phyloP scores from a whole-genome alignment of 2,113 vertebrate genomes.

The Engraulis encrasicolus region DNA sequence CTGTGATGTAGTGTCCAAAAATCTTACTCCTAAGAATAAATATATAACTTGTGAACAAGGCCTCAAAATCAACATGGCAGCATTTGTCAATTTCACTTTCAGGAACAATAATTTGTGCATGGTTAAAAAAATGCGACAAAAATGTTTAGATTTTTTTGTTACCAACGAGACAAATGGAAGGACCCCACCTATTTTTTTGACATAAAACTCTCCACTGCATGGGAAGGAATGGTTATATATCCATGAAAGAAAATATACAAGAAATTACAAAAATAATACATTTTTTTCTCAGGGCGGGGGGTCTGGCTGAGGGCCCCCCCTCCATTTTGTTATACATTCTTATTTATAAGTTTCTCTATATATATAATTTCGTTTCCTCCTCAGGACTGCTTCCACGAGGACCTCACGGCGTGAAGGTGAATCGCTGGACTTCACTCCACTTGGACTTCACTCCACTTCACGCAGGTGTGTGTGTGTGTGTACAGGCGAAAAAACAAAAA shows the following conservation, averaged over 20 bases:
- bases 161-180: slow-evolving; percentile 33
- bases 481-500: background rate
- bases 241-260: slow-evolving; percentile 74
- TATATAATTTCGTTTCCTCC: slow-evolving; percentile 21
- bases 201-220: slow-evolving; percentile 58
- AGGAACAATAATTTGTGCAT: slow-evolving; percentile 36
- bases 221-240: slow-evolving; percentile 84
- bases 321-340: slow-evolving; percentile 66
- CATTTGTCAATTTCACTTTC: slow-evolving; percentile 43
- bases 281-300: too few species aligned
- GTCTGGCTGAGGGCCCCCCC: slow-evolving; percentile 54
- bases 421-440: slow-evolving; percentile 61
- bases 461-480: slow-evolving; percentile 63
- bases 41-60: background rate
- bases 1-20: background rate
- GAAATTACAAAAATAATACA: slow-evolving; percentile 96
- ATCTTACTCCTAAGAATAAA: slow-evolving; percentile 21
- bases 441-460: slow-evolving; percentile 59
- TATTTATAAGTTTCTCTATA: slow-evolving; percentile 30
- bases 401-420: slow-evolving; percentile 54
- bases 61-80: slow-evolving; percentile 3
- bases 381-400: slow-evolving; percentile 22
- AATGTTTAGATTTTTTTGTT: background rate
- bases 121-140: slow-evolving; percentile 38
- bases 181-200: slow-evolving; percentile 31